Evolutionary conservation across 2,888 invertebrate species (phyloP).

Genomic region (Elysia crispata): DNA sequence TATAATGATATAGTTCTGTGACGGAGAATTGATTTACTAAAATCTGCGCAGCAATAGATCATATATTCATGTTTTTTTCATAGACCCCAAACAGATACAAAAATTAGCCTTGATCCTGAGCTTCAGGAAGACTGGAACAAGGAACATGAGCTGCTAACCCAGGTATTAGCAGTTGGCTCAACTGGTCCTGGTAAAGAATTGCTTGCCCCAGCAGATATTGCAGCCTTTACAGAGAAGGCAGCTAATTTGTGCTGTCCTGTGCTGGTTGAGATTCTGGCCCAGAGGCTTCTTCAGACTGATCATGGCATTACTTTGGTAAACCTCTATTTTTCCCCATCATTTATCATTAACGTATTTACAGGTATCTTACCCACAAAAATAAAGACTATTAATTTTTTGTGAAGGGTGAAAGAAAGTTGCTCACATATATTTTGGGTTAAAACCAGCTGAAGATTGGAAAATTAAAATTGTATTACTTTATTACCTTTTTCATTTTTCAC

Average conservation of each 20-base stretch:
- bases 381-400: too few species aligned
- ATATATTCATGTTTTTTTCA: too few species aligned
- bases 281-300: conserved; percentile 50
- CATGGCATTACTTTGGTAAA: conserved; percentile 55
- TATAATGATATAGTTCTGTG: too few species aligned
- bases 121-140: conserved; percentile 56
- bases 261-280: conserved; percentile 61
- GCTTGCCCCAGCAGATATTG: conserved; percentile 55
- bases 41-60: too few species aligned
- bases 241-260: conserved; percentile 64
- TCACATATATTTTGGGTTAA: too few species aligned
- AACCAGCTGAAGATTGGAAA: too few species aligned
- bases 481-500: too few species aligned
- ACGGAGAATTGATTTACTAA: too few species aligned
- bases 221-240: conserved; percentile 58
- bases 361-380: too few species aligned
- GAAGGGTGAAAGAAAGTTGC: not conserved
- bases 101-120: not conserved
- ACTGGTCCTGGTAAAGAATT: conserved; percentile 33
- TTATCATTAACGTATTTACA: too few species aligned
- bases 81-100: conserved; percentile 45
- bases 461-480: too few species aligned
- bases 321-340: too few species aligned
- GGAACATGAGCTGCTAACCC: conserved; percentile 59
- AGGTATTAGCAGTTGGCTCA: conserved; percentile 37